Conservation (phyloP, 2,888 invertebrate genomes). For the Horisme vitalbata region DNA sequence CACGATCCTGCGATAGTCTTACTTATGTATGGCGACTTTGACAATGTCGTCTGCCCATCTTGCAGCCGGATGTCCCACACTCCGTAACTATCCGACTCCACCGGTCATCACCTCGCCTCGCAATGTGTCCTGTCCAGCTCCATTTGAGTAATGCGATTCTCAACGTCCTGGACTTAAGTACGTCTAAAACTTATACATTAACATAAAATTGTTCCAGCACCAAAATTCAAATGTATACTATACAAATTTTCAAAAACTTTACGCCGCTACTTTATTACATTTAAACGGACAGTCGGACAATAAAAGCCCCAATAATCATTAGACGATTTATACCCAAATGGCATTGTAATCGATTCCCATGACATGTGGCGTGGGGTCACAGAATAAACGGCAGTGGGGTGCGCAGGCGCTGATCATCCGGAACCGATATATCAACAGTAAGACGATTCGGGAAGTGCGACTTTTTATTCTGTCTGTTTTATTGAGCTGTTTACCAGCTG, state of each 20-base stretch:
- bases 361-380: conserved; percentile 46
- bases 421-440: conserved; percentile 34
- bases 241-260: not conserved
- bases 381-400: conserved; percentile 15
- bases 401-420: conserved; percentile 34
- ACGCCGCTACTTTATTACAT: conserved; percentile 1
- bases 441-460: conserved; percentile 30
- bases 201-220: no score
- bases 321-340: conserved; percentile 47
- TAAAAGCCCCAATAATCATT: conserved; percentile 41
- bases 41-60: no score
- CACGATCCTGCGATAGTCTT: no score
- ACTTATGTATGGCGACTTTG: no score
- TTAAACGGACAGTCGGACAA: conserved; percentile 18
- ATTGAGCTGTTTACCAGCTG: conserved; percentile 25
- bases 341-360: conserved; percentile 63
- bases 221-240: no score
- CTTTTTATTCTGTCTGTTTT: conserved; percentile 23
- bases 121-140: no score
- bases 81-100: no score
- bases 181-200: no score
- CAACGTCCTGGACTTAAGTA: no score
- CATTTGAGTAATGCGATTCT: no score
- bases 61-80: no score
- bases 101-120: no score